These are phyloP conservation scores for Nomada hirtipes DNA, from an alignment of 2,888 invertebrate genomes.

Conservation along the genomic window DNA sequence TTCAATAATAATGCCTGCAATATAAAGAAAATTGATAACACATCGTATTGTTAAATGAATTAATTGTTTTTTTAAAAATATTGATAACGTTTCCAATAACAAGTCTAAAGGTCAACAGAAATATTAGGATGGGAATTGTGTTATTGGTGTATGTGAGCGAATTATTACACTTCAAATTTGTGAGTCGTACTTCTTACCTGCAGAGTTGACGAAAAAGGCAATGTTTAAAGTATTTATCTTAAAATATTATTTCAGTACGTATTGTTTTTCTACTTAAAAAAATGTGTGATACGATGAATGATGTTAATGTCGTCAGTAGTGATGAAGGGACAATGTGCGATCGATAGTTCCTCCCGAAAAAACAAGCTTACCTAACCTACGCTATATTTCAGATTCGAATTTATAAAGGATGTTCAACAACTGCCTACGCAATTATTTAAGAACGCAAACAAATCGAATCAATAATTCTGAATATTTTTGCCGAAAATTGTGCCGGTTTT, in stretches of 20 bases:
- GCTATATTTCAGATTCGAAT: constrained; percentile 29
- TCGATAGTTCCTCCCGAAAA: constrained; percentile 71
- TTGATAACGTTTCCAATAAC: background rate
- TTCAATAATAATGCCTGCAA: constrained; percentile 84
- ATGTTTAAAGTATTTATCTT: constrained; percentile 14
- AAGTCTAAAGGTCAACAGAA: constrained; percentile 45
- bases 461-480: background rate
- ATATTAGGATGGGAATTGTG: constrained; percentile 6
- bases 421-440: background rate
- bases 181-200: constrained; percentile 22
- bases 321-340: constrained; percentile 67
- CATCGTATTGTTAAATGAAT: background rate
- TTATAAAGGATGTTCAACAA: constrained; percentile 2
- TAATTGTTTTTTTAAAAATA: background rate
- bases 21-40: background rate
- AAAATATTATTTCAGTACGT: constrained; percentile 10
- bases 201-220: constrained; percentile 4
- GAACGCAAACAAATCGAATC: background rate
- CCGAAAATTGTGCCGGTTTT: background rate
- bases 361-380: constrained; percentile 63
- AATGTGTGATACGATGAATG: constrained; percentile 33
- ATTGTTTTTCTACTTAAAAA: constrained; percentile 44
- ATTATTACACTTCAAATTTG: constrained; percentile 3
- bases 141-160: background rate
- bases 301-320: constrained; percentile 62